phyloP scores from a whole-genome alignment of 1,140 invertebrate species.

The Drosophila lowei region DNA sequence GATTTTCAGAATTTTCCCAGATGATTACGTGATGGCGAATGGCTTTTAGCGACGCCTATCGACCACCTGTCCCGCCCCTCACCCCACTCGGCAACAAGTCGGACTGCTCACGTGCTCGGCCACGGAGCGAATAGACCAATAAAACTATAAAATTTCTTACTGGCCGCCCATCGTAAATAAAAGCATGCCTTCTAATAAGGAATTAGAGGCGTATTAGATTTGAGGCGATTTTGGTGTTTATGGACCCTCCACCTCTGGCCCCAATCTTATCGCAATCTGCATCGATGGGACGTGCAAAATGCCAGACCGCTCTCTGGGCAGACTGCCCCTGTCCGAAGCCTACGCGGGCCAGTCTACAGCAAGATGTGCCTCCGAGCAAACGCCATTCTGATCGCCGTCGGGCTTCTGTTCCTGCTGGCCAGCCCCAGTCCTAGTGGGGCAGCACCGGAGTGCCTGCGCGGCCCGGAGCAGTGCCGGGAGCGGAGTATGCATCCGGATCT shows the following conservation, averaged over 20 bases:
- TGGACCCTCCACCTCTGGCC: constrained; percentile 21
- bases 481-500: constrained; percentile 68
- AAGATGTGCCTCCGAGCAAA: constrained; percentile 53
- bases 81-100: constrained; percentile 17
- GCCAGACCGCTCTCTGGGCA: neutral
- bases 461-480: constrained; percentile 55
- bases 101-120: constrained; percentile 45
- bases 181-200: constrained; percentile 30
- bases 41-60: constrained; percentile 18
- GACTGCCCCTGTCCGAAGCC: constrained; percentile 4
- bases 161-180: constrained; percentile 56
- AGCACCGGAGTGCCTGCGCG: constrained; percentile 59
- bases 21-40: constrained; percentile 51
- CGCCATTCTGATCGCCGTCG: constrained; percentile 40
- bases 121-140: constrained; percentile 18
- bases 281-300: constrained; percentile 11
- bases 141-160: constrained; percentile 65
- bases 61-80: neutral
- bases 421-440: constrained; percentile 21
- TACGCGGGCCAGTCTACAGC: constrained; percentile 44
- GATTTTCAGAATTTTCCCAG: constrained; percentile 32
- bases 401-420: constrained; percentile 35
- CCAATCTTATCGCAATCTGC: constrained; percentile 61
- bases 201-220: constrained; percentile 58
- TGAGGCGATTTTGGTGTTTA: constrained; percentile 50